Evolutionary conservation across 2,113 vertebrate species (phyloP), one percentile per base, ranked within the genome.

Genomic region (Austrofundulus limnaeus): DNA sequence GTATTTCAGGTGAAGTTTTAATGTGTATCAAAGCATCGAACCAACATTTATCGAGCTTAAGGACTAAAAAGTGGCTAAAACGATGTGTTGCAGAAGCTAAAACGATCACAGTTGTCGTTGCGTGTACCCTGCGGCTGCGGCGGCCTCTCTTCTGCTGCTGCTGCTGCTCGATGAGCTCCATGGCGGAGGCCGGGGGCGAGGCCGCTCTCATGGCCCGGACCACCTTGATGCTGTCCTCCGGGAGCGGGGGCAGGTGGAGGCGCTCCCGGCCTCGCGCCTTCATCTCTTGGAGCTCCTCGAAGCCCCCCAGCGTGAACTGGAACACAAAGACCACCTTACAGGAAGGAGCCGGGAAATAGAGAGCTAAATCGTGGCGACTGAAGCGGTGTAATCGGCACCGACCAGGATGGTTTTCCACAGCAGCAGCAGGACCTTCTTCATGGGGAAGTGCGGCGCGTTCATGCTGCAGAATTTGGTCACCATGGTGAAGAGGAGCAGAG

Each of bases 391-490:
- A 4, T n/a, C 17, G 11, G n/a, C 4, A 85, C 94, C 87, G 43
- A 99, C 97, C 94, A 97, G 90, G 0, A 97, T 81, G 0, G 96
- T 96, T 85, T 99, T 99, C 97, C 97, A 99, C 61, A 98, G 94
- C 62, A 98, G 87, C 24, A 99, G 94, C 7, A 99, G 91, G 0
- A 99, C 96, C 81, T 99, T 99, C 91, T 96, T 98, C 93, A 99
- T 96, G 76, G 97, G 97, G 81, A 98, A 99, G 84, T 98, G 97
- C 0, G 97, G 96, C 7, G 96, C 94, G 0, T 94, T 93, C 83
- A 97, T 97, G 3, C 96, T 97, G 93, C 97, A 99, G 92, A 98
- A 99, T 80, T 98, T 98, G 86, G 95, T 96, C 57, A 98, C 94
- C 95, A 99, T 98, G 0, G 92, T 94, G 89, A 98, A 97, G 45